These are phyloP conservation scores for Palythoa grandiflora DNA, from an alignment of 92 coral and sea anemone genomes.

Conservation along the genomic window DNA sequence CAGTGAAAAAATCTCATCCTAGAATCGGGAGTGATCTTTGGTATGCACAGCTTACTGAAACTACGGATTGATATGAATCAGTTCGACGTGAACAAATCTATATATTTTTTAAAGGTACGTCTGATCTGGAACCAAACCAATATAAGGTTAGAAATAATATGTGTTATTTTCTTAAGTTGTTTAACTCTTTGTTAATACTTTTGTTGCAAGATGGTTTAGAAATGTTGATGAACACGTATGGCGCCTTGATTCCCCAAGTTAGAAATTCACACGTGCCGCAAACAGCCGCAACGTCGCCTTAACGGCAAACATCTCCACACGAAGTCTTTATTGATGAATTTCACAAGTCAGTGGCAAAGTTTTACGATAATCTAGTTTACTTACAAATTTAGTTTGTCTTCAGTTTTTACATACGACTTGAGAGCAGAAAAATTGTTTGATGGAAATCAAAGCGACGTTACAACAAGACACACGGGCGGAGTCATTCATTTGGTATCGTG, in stretches of 20 bases:
- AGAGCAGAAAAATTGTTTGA: background rate
- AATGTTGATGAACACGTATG: constrained; percentile 24
- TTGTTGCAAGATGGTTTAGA: background rate
- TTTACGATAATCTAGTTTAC: constrained; percentile 16
- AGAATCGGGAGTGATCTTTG: background rate
- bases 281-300: constrained; percentile 54
- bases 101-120: constrained; percentile 2
- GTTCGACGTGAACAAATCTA: background rate
- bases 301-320: constrained; percentile 46
- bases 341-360: constrained; percentile 46
- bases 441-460: background rate
- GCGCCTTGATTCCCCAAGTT: constrained; percentile 29
- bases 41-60: background rate
- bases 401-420: background rate
- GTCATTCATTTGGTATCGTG: background rate
- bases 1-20: background rate
- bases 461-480: constrained; percentile 25
- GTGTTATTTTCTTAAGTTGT: background rate
- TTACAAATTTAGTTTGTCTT: constrained; percentile 1
- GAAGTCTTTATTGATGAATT: constrained; percentile 29
- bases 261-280: constrained; percentile 49
- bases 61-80: background rate
- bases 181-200: background rate
- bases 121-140: background rate
- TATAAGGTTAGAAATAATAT: background rate